phyloP scores from a whole-genome alignment of 1,140 invertebrate species.

The Orius laevigatus region DNA sequence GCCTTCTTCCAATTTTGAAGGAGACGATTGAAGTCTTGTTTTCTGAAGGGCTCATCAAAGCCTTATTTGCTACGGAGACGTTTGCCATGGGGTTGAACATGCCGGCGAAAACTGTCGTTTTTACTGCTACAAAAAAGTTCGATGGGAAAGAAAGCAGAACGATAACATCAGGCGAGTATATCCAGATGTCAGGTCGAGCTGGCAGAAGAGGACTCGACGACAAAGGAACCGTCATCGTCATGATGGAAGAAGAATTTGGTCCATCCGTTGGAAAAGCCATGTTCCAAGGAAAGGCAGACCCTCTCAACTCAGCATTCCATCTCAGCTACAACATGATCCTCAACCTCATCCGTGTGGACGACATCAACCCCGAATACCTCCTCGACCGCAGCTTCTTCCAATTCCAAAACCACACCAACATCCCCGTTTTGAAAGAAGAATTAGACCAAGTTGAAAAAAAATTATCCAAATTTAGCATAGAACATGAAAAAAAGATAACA shows the following conservation, averaged over 20 bases:
- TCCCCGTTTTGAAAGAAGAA: conserved; percentile 67
- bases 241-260: conserved; percentile 85
- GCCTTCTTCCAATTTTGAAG: conserved; percentile 90
- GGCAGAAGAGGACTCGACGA: conserved; percentile 93
- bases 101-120: conserved; percentile 97
- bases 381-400: conserved; percentile 96
- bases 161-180: conserved; percentile 95
- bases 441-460: conserved; percentile 24
- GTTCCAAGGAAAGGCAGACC: conserved; percentile 84
- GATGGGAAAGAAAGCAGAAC: conserved; percentile 95
- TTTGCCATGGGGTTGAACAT: conserved; percentile 99
- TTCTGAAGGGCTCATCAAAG: conserved; percentile 87
- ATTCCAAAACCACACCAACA: conserved; percentile 94
- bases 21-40: conserved; percentile 99
- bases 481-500: conserved; percentile 43
- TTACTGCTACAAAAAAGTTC: conserved; percentile 89
- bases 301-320: conserved; percentile 97
- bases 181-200: conserved; percentile 99
- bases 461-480: conserved; percentile 43
- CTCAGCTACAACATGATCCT: conserved; percentile 99
- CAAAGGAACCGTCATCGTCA: conserved; percentile 95
- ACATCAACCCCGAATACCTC: conserved; percentile 99
- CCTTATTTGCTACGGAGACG: conserved; percentile 97
- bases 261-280: conserved; percentile 69
- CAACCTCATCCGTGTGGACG: conserved; percentile 90